These are phyloP conservation scores for Yponomeuta evonymella DNA, from an alignment of 2,888 invertebrate genomes.

Conservation along the genomic window DNA sequence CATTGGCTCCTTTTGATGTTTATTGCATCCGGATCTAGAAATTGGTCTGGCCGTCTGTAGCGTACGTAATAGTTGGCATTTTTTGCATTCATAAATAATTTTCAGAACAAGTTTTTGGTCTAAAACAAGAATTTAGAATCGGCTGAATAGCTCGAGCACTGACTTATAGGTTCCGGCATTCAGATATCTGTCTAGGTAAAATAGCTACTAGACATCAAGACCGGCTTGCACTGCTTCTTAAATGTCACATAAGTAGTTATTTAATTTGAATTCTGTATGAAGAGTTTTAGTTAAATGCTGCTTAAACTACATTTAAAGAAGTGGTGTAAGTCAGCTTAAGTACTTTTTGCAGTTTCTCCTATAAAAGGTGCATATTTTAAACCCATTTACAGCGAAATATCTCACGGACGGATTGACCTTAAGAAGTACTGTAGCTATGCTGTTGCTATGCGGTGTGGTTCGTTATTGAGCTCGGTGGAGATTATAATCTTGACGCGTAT, in stretches of 20 bases:
- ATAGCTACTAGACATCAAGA: too few relatives aligned
- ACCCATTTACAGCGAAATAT: neutral
- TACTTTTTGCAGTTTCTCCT: too few relatives aligned
- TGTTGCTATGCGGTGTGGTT: neutral
- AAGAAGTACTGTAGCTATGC: neutral
- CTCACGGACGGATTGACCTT: constrained; percentile 2
- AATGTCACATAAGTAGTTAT: too few relatives aligned
- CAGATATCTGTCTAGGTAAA: too few relatives aligned
- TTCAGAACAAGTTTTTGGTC: constrained; percentile 2
- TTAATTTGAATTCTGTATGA: too few relatives aligned
- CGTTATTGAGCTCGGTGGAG: constrained; percentile 20
- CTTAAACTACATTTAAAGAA: too few relatives aligned
- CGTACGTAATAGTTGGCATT: neutral
- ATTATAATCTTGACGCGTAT: constrained; percentile 47
- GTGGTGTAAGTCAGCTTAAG: too few relatives aligned
- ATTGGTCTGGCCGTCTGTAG: neutral
- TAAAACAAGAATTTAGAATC: neutral
- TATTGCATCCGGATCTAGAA: constrained; percentile 6
- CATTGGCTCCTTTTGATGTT: neutral
- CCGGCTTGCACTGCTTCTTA: too few relatives aligned
- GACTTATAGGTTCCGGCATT: neutral
- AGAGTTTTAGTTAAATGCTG: too few relatives aligned
- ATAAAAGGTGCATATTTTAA: neutral
- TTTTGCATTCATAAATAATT: constrained; percentile 11
- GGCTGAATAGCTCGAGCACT: neutral